Base-by-base conservation (phyloP, 1,140 invertebrate genomes). In the Cataglyphis hispanica region DNA sequence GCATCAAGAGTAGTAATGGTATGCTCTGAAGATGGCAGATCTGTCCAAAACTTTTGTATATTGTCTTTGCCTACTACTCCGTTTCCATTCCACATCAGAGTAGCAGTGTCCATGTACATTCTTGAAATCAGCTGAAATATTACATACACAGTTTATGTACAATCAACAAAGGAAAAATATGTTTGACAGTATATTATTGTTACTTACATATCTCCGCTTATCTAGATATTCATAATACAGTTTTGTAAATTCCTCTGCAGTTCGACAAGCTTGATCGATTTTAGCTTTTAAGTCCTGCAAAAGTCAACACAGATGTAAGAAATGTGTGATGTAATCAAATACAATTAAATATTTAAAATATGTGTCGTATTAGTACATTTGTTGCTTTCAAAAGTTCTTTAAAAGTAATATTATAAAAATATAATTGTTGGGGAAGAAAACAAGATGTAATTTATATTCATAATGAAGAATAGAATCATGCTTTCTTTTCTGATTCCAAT, bases 51-150 rank as follows among this genome's bases (percentile, higher is more conserved):
- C 91, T 97, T 97, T 90, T 98, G 96, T 78, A 98, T 98, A 64
- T 95, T 96, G 67, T 97, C 97, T 91, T 96, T 96, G 8, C 97
- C 97, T 85, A 94, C 96, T 0, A 97, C 95, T 25, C 96, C 96
- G 95, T 98, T 98, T 46, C 98, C 98, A 95, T 98, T 98, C 98
- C 98, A 99, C 37, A 98, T 96, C 64, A 98, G 94, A 31, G 97
- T 94, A n/a, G 96, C 98, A 37, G 96, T 96, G 63, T 98, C 97
- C 87, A 98, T 92, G 90, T 98, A 99, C 27, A 98, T 93, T 89
- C 97, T 97, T 0, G 96, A 96, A 87, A 98, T 96, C 88, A 97
- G 92, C 97, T 98, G n/a, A 34, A 90, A 69, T n/a, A n/a, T 43
- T 50, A 64, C 8, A 40, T 27, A 2, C n/a, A 56, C 2, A 69